Conservation (phyloP, 2,797 vertebrate genomes). For the Pangasius sanitwongsei region DNA sequence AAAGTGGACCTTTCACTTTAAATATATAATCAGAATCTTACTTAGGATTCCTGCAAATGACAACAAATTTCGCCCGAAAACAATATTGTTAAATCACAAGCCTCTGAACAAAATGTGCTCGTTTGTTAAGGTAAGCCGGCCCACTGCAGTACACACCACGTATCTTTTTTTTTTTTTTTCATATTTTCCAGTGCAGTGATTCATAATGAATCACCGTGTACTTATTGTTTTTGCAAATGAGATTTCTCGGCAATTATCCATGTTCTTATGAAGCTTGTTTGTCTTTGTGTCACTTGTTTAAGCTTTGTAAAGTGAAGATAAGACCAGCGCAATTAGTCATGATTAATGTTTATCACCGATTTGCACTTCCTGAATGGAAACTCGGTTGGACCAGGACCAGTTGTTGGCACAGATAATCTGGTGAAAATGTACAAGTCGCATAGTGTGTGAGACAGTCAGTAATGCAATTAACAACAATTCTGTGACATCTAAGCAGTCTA, state of each 20-base stretch:
- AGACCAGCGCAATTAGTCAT: constrained; percentile 10
- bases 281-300: neutral
- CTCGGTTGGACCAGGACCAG: constrained; percentile 1
- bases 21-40: neutral
- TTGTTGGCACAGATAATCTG: neutral
- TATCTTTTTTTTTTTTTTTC: too few relatives aligned
- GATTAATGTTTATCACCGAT: constrained; percentile 11
- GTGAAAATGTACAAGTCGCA: neutral
- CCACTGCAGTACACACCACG: neutral
- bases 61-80: neutral
- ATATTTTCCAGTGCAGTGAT: neutral
- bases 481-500: neutral
- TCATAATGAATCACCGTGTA: neutral
- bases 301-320: constrained; percentile 10
- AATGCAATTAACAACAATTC: neutral
- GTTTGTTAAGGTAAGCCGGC: neutral
- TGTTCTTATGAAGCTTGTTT: neutral
- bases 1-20: neutral
- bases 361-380: neutral
- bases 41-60: neutral
- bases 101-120: neutral
- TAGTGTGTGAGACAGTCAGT: neutral
- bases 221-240: constrained; percentile 4
- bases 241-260: neutral
- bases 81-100: neutral